phyloP scores from a whole-genome alignment of 1,140 invertebrate species.

The Lepidurus apus region DNA sequence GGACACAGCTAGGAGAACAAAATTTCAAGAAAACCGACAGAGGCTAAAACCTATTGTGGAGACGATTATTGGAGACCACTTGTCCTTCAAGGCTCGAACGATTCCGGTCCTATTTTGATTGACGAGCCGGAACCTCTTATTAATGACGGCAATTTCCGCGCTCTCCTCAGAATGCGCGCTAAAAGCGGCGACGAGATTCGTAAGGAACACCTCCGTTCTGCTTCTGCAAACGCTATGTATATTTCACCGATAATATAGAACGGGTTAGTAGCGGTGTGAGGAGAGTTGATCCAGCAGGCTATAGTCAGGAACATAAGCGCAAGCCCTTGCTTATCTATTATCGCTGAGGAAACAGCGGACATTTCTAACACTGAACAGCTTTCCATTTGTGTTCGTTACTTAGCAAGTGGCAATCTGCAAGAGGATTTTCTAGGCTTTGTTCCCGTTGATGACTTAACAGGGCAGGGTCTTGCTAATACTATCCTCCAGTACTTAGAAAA shows the following conservation, averaged over 20 bases:
- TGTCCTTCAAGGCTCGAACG: constrained; percentile 22
- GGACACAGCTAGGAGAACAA: not conserved
- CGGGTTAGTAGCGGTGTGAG: too few relatives aligned
- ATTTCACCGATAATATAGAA: too few relatives aligned
- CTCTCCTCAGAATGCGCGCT: too few relatives aligned
- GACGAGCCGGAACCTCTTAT: too few relatives aligned
- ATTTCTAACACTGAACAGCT: constrained; percentile 25
- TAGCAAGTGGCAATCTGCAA: constrained; percentile 27
- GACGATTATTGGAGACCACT: constrained; percentile 20
- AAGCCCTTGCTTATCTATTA: not conserved
- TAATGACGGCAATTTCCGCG: too few relatives aligned
- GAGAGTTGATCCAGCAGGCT: not conserved
- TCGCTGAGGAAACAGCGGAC: constrained; percentile 29
- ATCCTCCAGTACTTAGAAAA: constrained; percentile 34
- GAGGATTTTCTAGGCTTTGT: constrained; percentile 39
- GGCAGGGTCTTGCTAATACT: constrained; percentile 32
- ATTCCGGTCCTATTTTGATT: not conserved
- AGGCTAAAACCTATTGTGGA: constrained; percentile 11
- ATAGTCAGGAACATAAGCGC: constrained; percentile 22
- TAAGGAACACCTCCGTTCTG: too few relatives aligned
- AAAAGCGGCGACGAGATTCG: too few relatives aligned
- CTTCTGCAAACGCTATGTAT: too few relatives aligned
- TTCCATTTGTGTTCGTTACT: constrained; percentile 32
- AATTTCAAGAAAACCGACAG: constrained; percentile 24
- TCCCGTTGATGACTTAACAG: constrained; percentile 36